Base-by-base conservation (phyloP, 2,113 vertebrate genomes). In the Corythornis vintsioides region DNA sequence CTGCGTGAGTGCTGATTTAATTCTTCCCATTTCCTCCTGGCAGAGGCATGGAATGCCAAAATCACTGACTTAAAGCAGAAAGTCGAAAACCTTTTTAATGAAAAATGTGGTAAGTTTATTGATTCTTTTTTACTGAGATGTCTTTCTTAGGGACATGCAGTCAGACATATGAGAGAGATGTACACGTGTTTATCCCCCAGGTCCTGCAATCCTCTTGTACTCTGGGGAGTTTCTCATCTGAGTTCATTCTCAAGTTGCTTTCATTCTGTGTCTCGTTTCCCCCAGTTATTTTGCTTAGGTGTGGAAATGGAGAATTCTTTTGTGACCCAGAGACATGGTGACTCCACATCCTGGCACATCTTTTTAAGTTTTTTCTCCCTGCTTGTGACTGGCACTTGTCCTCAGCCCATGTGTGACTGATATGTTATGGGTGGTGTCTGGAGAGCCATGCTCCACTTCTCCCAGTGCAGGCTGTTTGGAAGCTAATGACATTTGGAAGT, bases 11-110 rank as follows among this genome's bases (percentile, higher is more conserved):
- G 18, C 67, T 84, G 45, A 79, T 76, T 31, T 90, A 75, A 76
- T 84, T 63, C 48, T 86, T 94, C 45, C 45, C 2, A 59, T 96
- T 83, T 91, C n/a, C n/a, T 83, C 22, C 40, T 73, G 82, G 24
- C 96, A 98, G 98, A 98, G 77, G 94, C 95, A 2, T 98, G 98
- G 98, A 98, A 98, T 92, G 96, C 97, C 83, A 98, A 96, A 95
- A 98, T 98, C 60, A 98, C 94, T 6, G 97, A 97, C 88, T 88
- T 98, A 55, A 98, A 98, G 88, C 92, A 97, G 90, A 97, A 98
- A 94, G 98, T 98, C 1, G 98, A 98, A 89, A 96, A 96, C 50
- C 97, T 98, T 43, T 98, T 98, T 76, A 97, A 96, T 95, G 97
- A 98, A 89, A 98, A 98, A 94, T 98, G 98, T 19, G 98, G 98